Percentiles rank a stretch among this genome's conserved stretches.
Conservation (phyloP, 2,113 vertebrate species). For the Merops nubicus region DNA sequence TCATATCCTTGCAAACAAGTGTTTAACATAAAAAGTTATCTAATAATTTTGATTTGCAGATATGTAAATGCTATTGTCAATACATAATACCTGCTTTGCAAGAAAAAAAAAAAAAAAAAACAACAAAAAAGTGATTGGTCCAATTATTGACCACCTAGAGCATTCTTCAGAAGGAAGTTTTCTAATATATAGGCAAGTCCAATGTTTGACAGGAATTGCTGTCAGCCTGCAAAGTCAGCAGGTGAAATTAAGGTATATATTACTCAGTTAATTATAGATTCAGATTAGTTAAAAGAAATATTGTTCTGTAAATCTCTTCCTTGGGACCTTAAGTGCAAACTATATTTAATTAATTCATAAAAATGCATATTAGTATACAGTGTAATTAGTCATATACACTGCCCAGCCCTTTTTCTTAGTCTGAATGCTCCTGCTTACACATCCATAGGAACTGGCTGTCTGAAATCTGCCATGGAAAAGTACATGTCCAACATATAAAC, state of each 20-base stretch:
- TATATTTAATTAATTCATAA: not conserved
- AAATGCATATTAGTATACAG: not conserved
- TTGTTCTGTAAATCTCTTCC: not conserved
- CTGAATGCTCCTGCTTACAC: not conserved
- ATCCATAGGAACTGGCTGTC: accelerated
- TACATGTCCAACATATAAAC: not conserved
- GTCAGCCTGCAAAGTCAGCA: not conserved
- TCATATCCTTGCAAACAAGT: not conserved
- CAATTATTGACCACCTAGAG: not conserved
- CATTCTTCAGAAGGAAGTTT: not conserved
- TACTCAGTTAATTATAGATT: not conserved
- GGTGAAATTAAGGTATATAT: not conserved
- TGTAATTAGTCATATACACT: not conserved
- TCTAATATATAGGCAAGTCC: not conserved
- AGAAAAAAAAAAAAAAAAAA: not conserved
- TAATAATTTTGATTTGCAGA: not conserved
- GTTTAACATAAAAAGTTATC: not conserved
- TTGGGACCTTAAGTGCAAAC: not conserved
- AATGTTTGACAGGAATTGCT: not conserved
- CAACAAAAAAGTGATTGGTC: not conserved
- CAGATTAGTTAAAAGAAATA: not conserved
- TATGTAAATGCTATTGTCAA: not conserved
- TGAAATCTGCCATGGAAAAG: not conserved
- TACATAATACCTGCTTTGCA: not conserved
- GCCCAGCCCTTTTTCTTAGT: not conserved